phyloP scores from a whole-genome alignment of 2,113 vertebrate species.

The Morphnarchus princeps region DNA sequence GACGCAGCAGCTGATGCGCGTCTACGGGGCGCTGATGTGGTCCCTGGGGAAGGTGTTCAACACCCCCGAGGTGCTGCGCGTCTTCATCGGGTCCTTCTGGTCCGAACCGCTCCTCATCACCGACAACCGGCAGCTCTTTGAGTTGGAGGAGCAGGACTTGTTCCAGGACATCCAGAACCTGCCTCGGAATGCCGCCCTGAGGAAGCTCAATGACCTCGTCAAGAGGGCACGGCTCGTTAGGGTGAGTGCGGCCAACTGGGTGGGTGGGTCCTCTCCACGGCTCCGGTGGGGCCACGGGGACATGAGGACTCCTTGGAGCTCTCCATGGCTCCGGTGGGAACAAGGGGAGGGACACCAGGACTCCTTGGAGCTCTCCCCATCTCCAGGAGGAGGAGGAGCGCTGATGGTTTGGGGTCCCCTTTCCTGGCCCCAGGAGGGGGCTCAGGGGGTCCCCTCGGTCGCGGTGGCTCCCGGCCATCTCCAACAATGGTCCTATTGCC shows the following conservation, averaged over 20 bases:
- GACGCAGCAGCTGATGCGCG: constrained; percentile 93
- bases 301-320: no score
- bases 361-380: no score
- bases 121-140: constrained; percentile 86
- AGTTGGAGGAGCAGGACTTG: constrained; percentile 91
- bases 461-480: no score
- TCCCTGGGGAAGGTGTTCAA: constrained; percentile 90
- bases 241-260: constrained; percentile 52
- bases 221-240: constrained; percentile 88
- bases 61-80: constrained; percentile 90
- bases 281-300: no score
- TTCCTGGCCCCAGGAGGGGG: no score
- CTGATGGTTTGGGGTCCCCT: no score
- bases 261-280: not conserved
- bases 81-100: constrained; percentile 96
- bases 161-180: constrained; percentile 91
- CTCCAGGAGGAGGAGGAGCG: no score
- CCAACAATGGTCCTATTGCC: no score
- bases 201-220: constrained; percentile 92
- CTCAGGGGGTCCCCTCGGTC: no score
- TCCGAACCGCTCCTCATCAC: constrained; percentile 85
- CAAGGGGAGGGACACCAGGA: no score
- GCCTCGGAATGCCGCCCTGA: constrained; percentile 85
- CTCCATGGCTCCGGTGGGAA: no score
- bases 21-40: constrained; percentile 96